Evolutionary conservation across 2,113 vertebrate species (phyloP), one percentile per base, ranked within the genome.

Genomic region (Paralichthys olivaceus): DNA sequence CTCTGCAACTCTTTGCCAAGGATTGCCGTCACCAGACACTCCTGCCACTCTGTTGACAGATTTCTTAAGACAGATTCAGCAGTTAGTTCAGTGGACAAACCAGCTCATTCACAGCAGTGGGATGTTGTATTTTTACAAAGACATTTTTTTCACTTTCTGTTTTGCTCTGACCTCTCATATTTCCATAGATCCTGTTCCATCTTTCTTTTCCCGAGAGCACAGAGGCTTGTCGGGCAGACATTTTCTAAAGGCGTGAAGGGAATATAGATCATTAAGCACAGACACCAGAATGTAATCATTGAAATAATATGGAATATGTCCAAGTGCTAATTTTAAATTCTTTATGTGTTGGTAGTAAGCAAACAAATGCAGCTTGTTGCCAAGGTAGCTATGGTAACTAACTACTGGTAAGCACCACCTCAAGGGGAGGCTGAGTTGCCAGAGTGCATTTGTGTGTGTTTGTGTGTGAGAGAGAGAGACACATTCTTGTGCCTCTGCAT

Each of bases 301-400:
- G 56, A 57, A 28, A 34, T 58, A 28, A 58, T 62, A 11, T 58
- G 58, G 60, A 80, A 66, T 66, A 58, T 60, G 60, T 62, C 58
- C 57, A 34, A 45, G 75, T 77, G 29, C 61, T 72, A 45, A 77
- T 76, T 81, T 81, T 26, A 74, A 74, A 66, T 79, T 62, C 51
- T 78, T 79, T 73, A 73, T 84, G 79, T 17, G 40, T 86, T 14
- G 54, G 69, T 83, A 75, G 83, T 28, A 68, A 68, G 63, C 62
- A 90, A 84, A 87, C 75, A 75, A 84, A 88, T 75, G 81, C 78
- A 76, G 73, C 68, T 78, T 75, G 80, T 84, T 80, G 79, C 81
- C 72, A 62, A 5, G 32, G 89, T 87, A 80, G 77, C 75, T 47
- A 85, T 82, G 84, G 88, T 59, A 88, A 91, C 37, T 40, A 40